Conservation (phyloP, 2,113 vertebrate species). For the Bubo bubo region DNA sequence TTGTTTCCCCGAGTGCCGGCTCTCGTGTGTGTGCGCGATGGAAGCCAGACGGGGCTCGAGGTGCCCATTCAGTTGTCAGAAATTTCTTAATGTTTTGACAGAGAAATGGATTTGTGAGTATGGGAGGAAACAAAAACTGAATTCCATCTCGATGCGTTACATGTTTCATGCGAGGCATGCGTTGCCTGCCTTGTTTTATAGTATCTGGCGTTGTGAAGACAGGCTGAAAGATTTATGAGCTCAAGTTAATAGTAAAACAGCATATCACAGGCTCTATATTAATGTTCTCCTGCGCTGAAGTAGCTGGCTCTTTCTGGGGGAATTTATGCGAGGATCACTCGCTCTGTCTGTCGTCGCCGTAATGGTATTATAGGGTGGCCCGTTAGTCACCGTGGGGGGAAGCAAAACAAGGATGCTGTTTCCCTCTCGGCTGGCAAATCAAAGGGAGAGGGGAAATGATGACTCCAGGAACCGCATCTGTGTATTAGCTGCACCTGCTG, state of each 20-base stretch:
- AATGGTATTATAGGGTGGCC: not conserved
- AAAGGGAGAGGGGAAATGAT: not conserved
- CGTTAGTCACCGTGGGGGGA: not conserved
- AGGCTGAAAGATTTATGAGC: conserved; percentile 44
- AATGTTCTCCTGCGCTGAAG: not conserved
- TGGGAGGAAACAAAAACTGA: not conserved
- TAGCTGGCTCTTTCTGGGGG: conserved; percentile 8
- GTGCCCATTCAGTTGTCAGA: not conserved
- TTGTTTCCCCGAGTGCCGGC: not conserved
- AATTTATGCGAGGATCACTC: not conserved
- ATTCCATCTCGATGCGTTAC: not conserved
- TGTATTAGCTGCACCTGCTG: conserved; percentile 8
- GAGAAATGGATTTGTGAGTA: not conserved
- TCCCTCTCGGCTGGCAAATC: not conserved
- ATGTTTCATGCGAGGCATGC: not conserved
- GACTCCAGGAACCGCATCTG: not conserved
- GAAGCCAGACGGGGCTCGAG: not conserved
- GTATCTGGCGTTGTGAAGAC: conserved; percentile 15
- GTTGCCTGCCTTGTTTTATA: conserved; percentile 29
- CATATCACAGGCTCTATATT: not conserved
- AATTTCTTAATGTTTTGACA: not conserved
- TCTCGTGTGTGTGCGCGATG: not conserved
- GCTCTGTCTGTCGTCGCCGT: not conserved
- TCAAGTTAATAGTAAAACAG: conserved; percentile 45
- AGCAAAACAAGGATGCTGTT: not conserved